phyloP scores from a whole-genome alignment of 2,113 vertebrate genomes.

The Cathartes aura region DNA sequence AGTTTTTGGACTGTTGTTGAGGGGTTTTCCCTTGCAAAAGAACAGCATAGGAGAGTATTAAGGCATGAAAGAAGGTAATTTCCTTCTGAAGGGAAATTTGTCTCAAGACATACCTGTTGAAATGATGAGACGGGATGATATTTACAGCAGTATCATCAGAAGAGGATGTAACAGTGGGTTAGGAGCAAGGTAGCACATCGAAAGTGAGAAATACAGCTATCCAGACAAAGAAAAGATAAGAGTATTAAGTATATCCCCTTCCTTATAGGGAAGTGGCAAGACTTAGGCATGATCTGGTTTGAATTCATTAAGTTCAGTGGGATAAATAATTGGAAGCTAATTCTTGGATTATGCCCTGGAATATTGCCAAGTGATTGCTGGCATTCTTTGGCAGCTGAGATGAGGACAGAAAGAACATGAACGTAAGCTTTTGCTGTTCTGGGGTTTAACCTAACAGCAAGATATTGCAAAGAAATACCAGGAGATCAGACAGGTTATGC shows the following conservation, averaged over 20 bases:
- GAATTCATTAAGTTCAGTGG: not conserved
- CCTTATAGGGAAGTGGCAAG: not conserved
- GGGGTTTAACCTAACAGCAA: not conserved
- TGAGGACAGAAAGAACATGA: not conserved
- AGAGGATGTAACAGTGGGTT: not conserved
- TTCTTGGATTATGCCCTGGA: not conserved
- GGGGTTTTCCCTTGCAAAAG: not conserved
- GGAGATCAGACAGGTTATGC: not conserved
- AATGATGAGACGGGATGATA: not conserved
- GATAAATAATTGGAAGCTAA: not conserved
- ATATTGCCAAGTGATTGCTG: not conserved
- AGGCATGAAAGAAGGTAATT: not conserved
- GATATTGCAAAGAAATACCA: not conserved
- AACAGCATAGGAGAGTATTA: not conserved
- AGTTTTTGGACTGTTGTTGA: not conserved
- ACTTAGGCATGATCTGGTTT: not conserved
- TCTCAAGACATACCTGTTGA: not conserved
- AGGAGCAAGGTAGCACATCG: not conserved
- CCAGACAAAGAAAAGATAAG: not conserved
- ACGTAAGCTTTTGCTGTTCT: not conserved
- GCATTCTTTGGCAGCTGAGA: not conserved
- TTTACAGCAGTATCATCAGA: not conserved
- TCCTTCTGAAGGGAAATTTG: not conserved
- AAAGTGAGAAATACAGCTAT: not conserved
- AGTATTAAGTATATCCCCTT: not conserved